Evolutionary conservation across 2,888 invertebrate species (phyloP).

Genomic region (Stenotaenia linearis): DNA sequence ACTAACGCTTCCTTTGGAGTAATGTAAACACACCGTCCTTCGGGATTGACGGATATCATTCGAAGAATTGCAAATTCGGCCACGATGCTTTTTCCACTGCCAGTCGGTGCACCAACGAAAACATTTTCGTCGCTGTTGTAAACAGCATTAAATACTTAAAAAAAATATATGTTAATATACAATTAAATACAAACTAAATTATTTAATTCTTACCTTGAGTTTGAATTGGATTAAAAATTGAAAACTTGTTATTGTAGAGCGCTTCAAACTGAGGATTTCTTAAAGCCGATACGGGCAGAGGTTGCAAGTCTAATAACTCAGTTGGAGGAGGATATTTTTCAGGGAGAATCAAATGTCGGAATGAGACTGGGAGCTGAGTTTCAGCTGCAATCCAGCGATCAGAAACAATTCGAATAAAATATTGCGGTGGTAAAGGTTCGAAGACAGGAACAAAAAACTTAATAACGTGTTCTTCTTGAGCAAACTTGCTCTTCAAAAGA

Average conservation of each 20-base stretch:
- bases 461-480: constrained; percentile 87
- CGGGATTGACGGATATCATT: constrained; percentile 64
- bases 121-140: constrained; percentile 98
- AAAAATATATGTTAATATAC: not conserved
- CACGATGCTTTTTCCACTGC: constrained; percentile 82
- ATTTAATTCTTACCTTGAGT: constrained; percentile 62
- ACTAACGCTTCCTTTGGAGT: constrained; percentile 81
- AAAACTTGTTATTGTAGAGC: constrained; percentile 77
- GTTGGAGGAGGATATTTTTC: constrained; percentile 98
- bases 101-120: constrained; percentile 88
- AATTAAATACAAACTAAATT: not conserved
- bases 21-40: constrained; percentile 80
- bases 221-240: constrained; percentile 97
- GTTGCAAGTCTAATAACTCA: constrained; percentile 92
- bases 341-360: constrained; percentile 91
- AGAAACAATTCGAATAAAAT: constrained; percentile 67
- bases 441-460: constrained; percentile 98
- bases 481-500: constrained; percentile 88
- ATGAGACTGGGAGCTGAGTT: constrained; percentile 92
- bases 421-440: constrained; percentile 96
- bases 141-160: constrained; percentile 86
- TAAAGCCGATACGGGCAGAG: constrained; percentile 83
- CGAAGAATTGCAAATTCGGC: constrained; percentile 93
- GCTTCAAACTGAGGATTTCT: constrained; percentile 78
- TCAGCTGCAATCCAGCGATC: constrained; percentile 70